Evolutionary conservation across 1,140 invertebrate species (phyloP).

Genomic region (Caenorhabditis briggsae): DNA sequence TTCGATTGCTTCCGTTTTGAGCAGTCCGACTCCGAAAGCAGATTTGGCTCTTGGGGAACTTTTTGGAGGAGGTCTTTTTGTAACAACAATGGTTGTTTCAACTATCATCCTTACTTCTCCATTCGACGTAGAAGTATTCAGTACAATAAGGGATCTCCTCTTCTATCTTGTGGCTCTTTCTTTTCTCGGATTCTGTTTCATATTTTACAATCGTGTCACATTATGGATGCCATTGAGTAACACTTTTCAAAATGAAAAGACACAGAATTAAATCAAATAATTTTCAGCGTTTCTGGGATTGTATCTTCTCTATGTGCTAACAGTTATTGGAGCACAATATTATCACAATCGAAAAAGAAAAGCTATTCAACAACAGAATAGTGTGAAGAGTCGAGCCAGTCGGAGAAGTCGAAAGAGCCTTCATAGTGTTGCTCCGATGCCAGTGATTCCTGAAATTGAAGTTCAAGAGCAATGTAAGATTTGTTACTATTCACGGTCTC

Average conservation of each 20-base stretch:
- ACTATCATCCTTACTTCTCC: conserved; percentile 81
- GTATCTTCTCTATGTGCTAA: conserved; percentile 37
- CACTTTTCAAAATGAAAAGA: neutral
- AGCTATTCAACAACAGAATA: conserved; percentile 22
- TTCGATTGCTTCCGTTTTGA: conserved; percentile 80
- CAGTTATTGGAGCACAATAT: conserved; percentile 23
- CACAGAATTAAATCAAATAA: neutral
- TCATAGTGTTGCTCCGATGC: conserved; percentile 19
- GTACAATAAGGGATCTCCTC: conserved; percentile 80
- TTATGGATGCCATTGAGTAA: conserved; percentile 76
- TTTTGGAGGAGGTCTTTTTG: conserved; percentile 82
- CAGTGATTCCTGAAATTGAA: conserved; percentile 38
- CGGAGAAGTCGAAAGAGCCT: conserved; percentile 12
- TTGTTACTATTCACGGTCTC: too few relatives aligned
- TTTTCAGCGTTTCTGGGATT: conserved; percentile 36
- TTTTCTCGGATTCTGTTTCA: conserved; percentile 80
- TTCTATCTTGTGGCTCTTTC: conserved; percentile 82
- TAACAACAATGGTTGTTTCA: conserved; percentile 83
- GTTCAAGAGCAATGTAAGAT: conserved; percentile 6
- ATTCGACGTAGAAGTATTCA: conserved; percentile 79
- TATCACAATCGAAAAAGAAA: conserved; percentile 38
- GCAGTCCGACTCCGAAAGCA: conserved; percentile 79
- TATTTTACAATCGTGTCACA: conserved; percentile 78
- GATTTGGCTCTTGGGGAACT: conserved; percentile 82
- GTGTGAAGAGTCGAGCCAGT: neutral